These are phyloP conservation scores for Mantis religiosa DNA, from an alignment of 2,888 invertebrate species.

Conservation along the genomic window DNA sequence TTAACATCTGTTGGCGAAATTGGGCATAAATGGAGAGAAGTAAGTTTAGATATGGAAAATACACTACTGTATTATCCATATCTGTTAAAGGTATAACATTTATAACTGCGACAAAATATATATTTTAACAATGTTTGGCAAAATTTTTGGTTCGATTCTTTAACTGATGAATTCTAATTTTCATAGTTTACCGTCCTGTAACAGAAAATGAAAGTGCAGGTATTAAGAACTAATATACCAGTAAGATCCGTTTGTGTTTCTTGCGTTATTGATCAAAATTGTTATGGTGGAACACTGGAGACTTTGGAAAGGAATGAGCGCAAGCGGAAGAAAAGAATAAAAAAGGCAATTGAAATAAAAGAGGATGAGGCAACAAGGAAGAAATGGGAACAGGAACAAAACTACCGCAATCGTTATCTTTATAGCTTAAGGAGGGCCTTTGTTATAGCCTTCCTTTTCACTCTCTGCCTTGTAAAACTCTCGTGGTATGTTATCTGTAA, in stretches of 20 bases:
- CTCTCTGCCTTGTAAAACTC: too few species aligned
- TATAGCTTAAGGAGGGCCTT: background rate
- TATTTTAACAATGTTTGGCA: too few species aligned
- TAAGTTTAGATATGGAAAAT: too few species aligned
- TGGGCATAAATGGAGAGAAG: too few species aligned
- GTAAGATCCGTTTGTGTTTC: background rate
- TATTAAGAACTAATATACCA: background rate
- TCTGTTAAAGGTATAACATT: too few species aligned
- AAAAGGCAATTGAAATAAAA: background rate
- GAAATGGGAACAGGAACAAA: background rate
- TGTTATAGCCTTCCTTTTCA: too few species aligned
- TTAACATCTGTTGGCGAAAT: too few species aligned
- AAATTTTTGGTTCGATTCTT: too few species aligned
- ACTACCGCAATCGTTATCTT: background rate
- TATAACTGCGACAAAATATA: too few species aligned
- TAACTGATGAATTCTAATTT: background rate
- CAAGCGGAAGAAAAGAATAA: background rate
- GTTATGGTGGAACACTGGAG: background rate
- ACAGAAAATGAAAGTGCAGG: background rate
- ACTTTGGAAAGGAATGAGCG: background rate
- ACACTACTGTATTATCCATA: too few species aligned
- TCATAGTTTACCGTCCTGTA: background rate
- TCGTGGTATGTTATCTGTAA: too few species aligned
- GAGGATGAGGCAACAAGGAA: background rate
- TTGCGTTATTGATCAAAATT: background rate